Percentiles rank a stretch among this genome's conserved stretches.
phyloP scores from a whole-genome alignment of 2,797 vertebrate species.

The Semaprochilodus insignis region DNA sequence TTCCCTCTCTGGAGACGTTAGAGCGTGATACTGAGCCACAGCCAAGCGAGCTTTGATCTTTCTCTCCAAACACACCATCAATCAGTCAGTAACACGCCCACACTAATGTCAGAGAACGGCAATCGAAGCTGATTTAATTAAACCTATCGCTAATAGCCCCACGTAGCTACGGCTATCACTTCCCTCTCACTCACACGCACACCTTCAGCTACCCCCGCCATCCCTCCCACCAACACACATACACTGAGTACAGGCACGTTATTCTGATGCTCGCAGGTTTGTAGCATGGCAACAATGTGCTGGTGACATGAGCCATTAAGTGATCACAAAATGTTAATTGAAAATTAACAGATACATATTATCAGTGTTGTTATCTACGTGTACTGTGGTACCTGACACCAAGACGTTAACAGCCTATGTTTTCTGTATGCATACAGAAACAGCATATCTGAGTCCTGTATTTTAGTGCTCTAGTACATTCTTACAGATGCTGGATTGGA shows the following conservation, averaged over 20 bases:
- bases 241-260: conserved; percentile 19
- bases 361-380: no score
- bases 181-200: neutral
- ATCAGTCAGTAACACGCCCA: conserved; percentile 51
- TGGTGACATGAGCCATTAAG: conserved; percentile 39
- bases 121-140: conserved; percentile 62
- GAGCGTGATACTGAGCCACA: conserved; percentile 37
- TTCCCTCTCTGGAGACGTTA: conserved; percentile 17
- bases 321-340: neutral
- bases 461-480: no score
- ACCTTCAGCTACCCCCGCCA: neutral
- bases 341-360: no score
- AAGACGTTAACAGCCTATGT: no score
- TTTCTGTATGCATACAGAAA: no score
- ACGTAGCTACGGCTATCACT: conserved; percentile 28
- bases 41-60: conserved; percentile 37
- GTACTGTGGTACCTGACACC: no score
- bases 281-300: conserved; percentile 1
- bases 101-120: conserved; percentile 37
- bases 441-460: no score
- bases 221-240: neutral
- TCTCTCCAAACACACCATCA: conserved; percentile 53
- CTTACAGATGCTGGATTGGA: no score
- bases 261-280: conserved; percentile 15
- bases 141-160: conserved; percentile 45